These are phyloP conservation scores for Diarsia dahlii DNA, from an alignment of 2,888 invertebrate genomes.

Conservation along the genomic window DNA sequence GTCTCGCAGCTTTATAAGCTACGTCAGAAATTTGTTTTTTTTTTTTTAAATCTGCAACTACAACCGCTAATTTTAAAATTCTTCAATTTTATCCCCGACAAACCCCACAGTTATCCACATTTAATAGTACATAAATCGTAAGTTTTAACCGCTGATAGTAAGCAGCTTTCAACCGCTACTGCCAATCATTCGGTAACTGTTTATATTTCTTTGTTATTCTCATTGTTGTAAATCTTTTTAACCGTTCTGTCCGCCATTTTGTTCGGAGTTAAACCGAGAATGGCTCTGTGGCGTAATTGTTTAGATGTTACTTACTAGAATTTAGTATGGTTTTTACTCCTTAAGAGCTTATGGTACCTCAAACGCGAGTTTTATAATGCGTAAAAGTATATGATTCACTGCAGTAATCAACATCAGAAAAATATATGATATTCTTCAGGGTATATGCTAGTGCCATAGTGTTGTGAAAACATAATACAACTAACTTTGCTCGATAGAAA, in stretches of 20 bases:
- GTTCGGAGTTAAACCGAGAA: slow-evolving; percentile 3
- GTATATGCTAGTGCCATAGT: too few species aligned
- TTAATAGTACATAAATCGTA: slow-evolving; percentile 57
- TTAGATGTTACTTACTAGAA: slow-evolving; percentile 26
- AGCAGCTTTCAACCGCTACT: slow-evolving; percentile 35
- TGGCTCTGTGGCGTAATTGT: slow-evolving; percentile 30
- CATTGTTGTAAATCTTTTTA: slow-evolving; percentile 65
- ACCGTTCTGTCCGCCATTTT: slow-evolving; percentile 44
- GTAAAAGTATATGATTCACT: too few species aligned
- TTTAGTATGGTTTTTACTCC: too few species aligned
- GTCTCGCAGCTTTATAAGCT: too few species aligned
- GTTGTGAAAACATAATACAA: too few species aligned
- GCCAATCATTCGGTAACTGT: slow-evolving; percentile 53
- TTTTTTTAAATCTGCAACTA: too few species aligned
- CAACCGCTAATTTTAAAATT: neutral
- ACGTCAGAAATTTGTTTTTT: too few species aligned
- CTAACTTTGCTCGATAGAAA: too few species aligned
- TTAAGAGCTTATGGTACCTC: too few species aligned
- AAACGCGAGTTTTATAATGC: too few species aligned
- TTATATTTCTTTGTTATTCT: slow-evolving; percentile 63
- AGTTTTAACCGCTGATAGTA: slow-evolving; percentile 45
- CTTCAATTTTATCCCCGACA: neutral
- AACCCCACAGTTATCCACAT: slow-evolving; percentile 24
- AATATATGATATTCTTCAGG: too few species aligned
- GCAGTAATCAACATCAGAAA: too few species aligned